Evolutionary conservation across 2,888 invertebrate genomes (phyloP).

Genomic region (Tromatobia lineatoria): DNA sequence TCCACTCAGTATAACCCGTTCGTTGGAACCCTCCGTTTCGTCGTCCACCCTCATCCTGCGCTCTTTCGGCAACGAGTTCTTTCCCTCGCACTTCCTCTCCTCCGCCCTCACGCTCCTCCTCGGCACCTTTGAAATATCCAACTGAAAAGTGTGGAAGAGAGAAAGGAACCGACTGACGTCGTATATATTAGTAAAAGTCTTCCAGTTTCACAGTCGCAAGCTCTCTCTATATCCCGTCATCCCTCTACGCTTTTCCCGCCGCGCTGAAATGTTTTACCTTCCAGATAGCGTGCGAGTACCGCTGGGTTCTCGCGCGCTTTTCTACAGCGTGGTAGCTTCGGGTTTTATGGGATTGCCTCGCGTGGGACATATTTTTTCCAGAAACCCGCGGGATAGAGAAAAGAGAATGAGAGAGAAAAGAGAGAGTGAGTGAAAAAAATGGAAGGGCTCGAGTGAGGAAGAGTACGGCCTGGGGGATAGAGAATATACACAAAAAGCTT

Average conservation of each 20-base stretch:
- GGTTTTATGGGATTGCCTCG: conserved; percentile 65
- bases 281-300: conserved; percentile 29
- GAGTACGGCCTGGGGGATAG: conserved; percentile 12
- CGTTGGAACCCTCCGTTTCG: conserved; percentile 8
- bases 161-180: conserved; percentile 24
- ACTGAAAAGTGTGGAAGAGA: conserved; percentile 27
- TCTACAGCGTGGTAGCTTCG: conserved; percentile 10
- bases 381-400: conserved; percentile 9
- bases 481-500: conserved; percentile 37
- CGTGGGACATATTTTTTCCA: conserved; percentile 55
- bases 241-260: conserved; percentile 31
- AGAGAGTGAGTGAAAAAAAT: no score
- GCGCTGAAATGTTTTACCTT: conserved; percentile 59
- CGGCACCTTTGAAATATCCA: conserved; percentile 58
- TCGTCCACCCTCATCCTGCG: conserved; percentile 21
- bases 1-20: background rate
- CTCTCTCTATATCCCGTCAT: conserved; percentile 15
- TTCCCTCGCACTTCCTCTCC: conserved; percentile 23
- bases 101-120: background rate
- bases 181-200: conserved; percentile 64
- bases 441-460: background rate
- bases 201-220: conserved; percentile 52
- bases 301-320: conserved; percentile 31
- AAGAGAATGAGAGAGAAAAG: conserved; percentile 13
- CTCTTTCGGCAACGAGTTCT: conserved; percentile 36